Evolutionary conservation across 2,797 vertebrate species (phyloP), one percentile per base, ranked within the genome.

Genomic region (Parauchenoglanis ngamensis): DNA sequence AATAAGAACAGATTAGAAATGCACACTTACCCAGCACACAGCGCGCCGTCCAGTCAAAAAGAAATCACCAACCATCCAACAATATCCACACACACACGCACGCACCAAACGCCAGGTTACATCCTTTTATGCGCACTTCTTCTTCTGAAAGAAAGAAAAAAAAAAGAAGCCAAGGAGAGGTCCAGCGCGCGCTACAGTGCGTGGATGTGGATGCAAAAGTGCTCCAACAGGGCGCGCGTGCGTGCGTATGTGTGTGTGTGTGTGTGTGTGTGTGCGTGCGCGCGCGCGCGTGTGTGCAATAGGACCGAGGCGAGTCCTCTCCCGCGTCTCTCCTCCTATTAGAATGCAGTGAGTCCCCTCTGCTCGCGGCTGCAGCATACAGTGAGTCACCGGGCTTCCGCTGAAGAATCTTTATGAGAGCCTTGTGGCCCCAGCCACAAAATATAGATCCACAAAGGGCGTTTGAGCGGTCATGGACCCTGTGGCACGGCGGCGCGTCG

Each of bases 301-400:
- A 81, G 79, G 40, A 77, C 84, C 73, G 11, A 63, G 31, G 91
- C 90, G 92, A 94, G 94, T 95, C 93, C 93, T 94, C 92, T 93
- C 88, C 84, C 79, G 86, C 44, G 75, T 84, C 88, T 85, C 89
- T 84, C 83, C 94, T 93, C 79, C 44, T 82, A 95, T 95, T 94
- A 94, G 93, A 92, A 96, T 95, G 95, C 95, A 94, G 92, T 90
- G 92, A 90, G 93, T 94, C 92, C 93, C 93, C 94, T 95, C 90
- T 81, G 84, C 76, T 91, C 86, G 87, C 72, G 72, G 40, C 80
- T 84, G 88, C 91, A 92, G 92, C 92, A 86, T 89, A 93, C 95
- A 94, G 92, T 94, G 94, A 96, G 90, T 96, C 95, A 96, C 94
- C 92, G 91, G 76, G 88, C 83, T 89, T 87, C 88, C 54, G 84